Conservation (phyloP, 2,888 invertebrate genomes). For the Ophion ventricosus region DNA sequence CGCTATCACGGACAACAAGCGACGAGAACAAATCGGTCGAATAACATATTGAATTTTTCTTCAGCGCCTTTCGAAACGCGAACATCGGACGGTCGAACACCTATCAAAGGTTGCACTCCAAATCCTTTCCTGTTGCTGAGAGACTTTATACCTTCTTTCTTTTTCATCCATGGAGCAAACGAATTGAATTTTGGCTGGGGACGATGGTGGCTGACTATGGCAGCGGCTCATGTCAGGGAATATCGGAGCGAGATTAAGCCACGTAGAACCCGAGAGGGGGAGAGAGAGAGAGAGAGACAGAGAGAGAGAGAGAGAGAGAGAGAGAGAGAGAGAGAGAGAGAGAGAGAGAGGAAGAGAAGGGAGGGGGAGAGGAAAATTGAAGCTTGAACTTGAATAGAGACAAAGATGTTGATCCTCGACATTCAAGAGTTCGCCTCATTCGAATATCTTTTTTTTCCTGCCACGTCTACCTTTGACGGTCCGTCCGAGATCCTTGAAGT, state of each 20-base stretch:
- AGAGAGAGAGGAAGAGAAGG: too few species aligned
- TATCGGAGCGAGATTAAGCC: constrained; percentile 72
- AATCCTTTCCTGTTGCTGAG: constrained; percentile 57
- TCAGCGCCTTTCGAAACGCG: background rate
- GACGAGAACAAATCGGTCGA: background rate
- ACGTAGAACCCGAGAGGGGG: background rate
- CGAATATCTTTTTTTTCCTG: background rate
- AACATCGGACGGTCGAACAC: constrained; percentile 7
- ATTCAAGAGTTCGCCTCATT: constrained; percentile 27
- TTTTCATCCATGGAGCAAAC: background rate
- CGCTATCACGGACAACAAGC: background rate
- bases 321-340: background rate
- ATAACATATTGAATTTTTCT: background rate
- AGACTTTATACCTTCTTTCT: constrained; percentile 16
- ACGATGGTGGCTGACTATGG: constrained; percentile 59
- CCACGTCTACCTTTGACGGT: constrained; percentile 34
- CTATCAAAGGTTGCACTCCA: constrained; percentile 37
- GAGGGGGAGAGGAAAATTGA: background rate
- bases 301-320: background rate
- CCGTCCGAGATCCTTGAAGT: constrained; percentile 50
- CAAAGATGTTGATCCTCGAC: constrained; percentile 54
- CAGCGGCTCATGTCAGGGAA: constrained; percentile 74
- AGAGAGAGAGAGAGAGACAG: background rate
- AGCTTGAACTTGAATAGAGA: constrained; percentile 65
- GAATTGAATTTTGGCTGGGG: constrained; percentile 68